These are phyloP conservation scores for Zaprionus camerounensis DNA, from an alignment of 1,140 invertebrate species.

Conservation along the genomic window DNA sequence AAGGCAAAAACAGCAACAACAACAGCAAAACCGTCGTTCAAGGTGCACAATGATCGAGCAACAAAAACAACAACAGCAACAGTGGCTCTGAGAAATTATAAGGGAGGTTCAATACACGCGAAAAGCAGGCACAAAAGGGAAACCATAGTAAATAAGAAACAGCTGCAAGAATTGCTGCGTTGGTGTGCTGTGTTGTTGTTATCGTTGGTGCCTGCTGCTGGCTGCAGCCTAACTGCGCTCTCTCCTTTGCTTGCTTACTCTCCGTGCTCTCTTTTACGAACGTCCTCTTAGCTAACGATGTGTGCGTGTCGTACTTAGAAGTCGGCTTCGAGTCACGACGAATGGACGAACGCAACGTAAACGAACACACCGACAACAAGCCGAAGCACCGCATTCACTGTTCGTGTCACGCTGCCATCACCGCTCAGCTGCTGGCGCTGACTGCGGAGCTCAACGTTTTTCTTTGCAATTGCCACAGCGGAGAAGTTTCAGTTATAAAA, in stretches of 20 bases:
- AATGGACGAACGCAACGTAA: neutral
- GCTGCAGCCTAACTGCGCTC: conserved; percentile 21
- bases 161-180: conserved; percentile 63
- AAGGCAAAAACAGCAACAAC: conserved; percentile 30
- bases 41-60: conserved; percentile 62
- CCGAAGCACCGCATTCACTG: neutral
- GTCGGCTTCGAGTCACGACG: neutral
- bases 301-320: neutral
- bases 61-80: conserved; percentile 36
- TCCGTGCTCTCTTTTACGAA: conserved; percentile 1
- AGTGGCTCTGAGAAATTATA: conserved; percentile 53
- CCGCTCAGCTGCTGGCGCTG: conserved; percentile 43
- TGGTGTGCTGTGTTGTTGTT: conserved; percentile 22
- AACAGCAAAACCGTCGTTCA: conserved; percentile 49
- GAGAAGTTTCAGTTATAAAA: conserved; percentile 68
- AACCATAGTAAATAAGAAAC: conserved; percentile 81
- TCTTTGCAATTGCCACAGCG: conserved; percentile 37
- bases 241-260: neutral
- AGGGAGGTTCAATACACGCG: conserved; percentile 76
- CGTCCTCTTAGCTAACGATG: conserved; percentile 36
- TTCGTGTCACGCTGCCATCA: conserved; percentile 28
- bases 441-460: conserved; percentile 36
- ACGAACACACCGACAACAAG: neutral
- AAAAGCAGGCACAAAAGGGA: conserved; percentile 65
- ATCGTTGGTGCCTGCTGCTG: conserved; percentile 27